Evolutionary conservation across 2,888 invertebrate species (phyloP).

Genomic region (Acleris emargana): DNA sequence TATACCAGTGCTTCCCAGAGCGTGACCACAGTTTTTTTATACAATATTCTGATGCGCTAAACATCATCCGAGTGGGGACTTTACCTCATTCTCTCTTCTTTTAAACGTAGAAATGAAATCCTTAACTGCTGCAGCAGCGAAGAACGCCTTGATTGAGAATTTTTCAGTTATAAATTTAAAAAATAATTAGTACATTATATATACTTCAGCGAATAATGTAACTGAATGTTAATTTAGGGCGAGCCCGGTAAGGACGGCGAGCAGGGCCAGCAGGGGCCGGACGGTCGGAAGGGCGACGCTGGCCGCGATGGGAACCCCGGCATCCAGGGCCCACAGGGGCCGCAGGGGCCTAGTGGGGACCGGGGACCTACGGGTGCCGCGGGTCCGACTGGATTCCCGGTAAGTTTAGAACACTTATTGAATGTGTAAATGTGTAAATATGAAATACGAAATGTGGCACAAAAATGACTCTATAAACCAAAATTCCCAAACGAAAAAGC

Average conservation of each 20-base stretch:
- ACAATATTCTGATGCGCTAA: not conserved
- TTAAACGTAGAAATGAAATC: too few species aligned
- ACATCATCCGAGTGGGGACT: not conserved
- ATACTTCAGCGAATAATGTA: too few species aligned
- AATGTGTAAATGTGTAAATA: not conserved
- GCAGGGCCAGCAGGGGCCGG: constrained; percentile 87
- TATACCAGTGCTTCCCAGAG: too few species aligned
- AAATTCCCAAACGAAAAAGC: not conserved
- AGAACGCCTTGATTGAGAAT: too few species aligned
- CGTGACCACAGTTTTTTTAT: too few species aligned
- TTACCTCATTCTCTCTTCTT: too few species aligned
- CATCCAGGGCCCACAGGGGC: constrained; percentile 88
- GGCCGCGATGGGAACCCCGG: constrained; percentile 92
- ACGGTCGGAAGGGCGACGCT: constrained; percentile 91
- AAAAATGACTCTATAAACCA: too few species aligned
- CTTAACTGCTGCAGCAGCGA: too few species aligned
- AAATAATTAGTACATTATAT: too few species aligned
- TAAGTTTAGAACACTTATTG: constrained; percentile 54
- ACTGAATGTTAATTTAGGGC: constrained; percentile 78
- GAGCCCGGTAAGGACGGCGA: constrained; percentile 92
- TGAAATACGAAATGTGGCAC: too few species aligned
- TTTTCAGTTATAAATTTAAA: too few species aligned
- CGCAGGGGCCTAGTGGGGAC: constrained; percentile 88
- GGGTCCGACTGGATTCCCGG: constrained; percentile 92
- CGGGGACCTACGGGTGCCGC: constrained; percentile 90